These are phyloP conservation scores for Delichon dasypus DNA, from an alignment of 2,797 vertebrate species.

Conservation along the genomic window DNA sequence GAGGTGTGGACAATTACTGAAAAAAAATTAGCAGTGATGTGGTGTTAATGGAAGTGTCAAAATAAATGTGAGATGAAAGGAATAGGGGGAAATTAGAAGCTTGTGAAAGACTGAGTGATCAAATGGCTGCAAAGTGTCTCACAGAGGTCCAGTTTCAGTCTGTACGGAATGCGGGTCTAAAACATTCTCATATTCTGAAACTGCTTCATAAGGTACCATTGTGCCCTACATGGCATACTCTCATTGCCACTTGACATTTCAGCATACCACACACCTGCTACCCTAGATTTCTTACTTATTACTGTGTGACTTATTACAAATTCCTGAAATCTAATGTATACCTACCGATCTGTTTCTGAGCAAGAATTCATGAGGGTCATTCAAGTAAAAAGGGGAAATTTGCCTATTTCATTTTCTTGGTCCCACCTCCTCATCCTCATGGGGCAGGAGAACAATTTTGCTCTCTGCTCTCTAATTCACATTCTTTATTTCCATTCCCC, in stretches of 20 bases:
- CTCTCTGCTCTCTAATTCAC: background rate
- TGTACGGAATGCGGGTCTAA: background rate
- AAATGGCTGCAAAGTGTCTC: background rate
- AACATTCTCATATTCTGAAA: background rate
- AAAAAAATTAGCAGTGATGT: background rate
- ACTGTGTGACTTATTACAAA: background rate
- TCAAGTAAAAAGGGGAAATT: background rate
- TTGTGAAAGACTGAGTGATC: background rate
- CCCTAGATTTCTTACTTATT: background rate
- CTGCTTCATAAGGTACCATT: accelerated
- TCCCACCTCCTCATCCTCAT: background rate
- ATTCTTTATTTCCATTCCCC: background rate
- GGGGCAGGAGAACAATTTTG: background rate
- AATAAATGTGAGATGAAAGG: background rate
- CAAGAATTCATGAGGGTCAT: background rate
- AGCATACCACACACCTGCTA: background rate
- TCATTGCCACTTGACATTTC: background rate
- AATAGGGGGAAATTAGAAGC: background rate
- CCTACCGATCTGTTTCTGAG: background rate
- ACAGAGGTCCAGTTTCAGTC: background rate
- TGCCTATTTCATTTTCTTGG: background rate
- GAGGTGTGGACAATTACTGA: background rate
- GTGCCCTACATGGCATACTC: background rate
- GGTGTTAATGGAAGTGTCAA: background rate
- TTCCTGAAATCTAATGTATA: background rate